Evolutionary conservation across 2,113 vertebrate species (phyloP).

Genomic region (pig (Sus scrofa)): DNA sequence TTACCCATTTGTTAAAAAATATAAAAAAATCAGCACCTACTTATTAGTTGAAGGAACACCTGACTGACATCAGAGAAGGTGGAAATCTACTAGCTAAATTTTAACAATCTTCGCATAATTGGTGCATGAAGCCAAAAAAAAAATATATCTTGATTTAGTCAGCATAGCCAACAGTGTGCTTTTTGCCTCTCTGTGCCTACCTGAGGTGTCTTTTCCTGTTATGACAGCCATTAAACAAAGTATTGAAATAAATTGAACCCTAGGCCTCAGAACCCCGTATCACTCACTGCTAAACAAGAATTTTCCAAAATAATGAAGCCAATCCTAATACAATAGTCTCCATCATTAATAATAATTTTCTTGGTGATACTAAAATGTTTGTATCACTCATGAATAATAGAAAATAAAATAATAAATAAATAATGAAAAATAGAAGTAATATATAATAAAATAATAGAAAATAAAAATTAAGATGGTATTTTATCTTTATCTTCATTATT

Average conservation of each 20-base stretch:
- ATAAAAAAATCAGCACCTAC: not conserved
- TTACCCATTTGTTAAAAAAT: conserved; percentile 45
- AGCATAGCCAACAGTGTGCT: not conserved
- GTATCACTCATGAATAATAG: not conserved
- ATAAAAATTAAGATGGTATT: not conserved
- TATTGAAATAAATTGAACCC: not conserved
- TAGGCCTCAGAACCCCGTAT: not conserved
- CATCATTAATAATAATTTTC: conserved; percentile 13
- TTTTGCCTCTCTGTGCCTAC: not conserved
- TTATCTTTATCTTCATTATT: conserved; percentile 15
- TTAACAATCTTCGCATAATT: conserved; percentile 53
- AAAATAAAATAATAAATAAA: not conserved
- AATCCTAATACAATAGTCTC: not conserved
- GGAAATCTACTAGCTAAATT: conserved; percentile 41
- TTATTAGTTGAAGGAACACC: not conserved
- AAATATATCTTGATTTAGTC: not conserved
- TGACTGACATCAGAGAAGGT: conserved; percentile 52
- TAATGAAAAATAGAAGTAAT: too few relatives aligned
- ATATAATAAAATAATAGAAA: not conserved
- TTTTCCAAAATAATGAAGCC: not conserved
- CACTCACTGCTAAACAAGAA: not conserved
- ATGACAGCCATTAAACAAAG: not conserved
- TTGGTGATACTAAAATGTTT: conserved; percentile 15
- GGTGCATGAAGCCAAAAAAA: not conserved
- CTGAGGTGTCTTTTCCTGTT: not conserved